phyloP scores from a whole-genome alignment of 2,113 vertebrate genomes.

The Pluvianellus socialis region DNA sequence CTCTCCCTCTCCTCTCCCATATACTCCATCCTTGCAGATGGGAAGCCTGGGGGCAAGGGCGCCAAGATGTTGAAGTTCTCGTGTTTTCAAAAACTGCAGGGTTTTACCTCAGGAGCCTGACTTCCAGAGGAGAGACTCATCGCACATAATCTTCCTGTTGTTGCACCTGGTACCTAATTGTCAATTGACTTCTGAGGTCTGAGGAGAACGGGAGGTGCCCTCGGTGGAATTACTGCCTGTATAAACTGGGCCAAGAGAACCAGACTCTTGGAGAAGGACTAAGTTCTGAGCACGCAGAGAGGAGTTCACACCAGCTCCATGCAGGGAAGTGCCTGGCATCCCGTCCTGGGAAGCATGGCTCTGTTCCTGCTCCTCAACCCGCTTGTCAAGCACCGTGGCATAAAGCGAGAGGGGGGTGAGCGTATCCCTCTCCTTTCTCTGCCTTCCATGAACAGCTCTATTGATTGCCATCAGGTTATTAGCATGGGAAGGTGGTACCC shows the following conservation, averaged over 20 bases:
- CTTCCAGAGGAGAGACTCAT: neutral
- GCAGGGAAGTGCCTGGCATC: neutral
- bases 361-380: neutral
- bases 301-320: fast-evolving
- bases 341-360: neutral
- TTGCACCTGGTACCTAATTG: neutral
- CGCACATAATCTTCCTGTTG: neutral
- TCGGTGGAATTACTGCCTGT: fast-evolving
- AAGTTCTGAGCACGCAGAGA: neutral
- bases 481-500: conserved; percentile 62
- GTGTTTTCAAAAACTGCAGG: neutral
- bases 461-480: conserved; percentile 53
- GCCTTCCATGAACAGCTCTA: conserved; percentile 54
- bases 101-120: neutral
- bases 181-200: neutral
- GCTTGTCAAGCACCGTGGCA: neutral
- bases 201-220: fast-evolving
- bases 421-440: neutral
- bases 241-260: neutral
- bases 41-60: neutral
- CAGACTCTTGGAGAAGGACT: neutral
- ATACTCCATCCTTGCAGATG: neutral
- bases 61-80: neutral
- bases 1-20: neutral
- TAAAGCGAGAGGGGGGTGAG: neutral